Conservation (phyloP, 2,113 vertebrate genomes). For the Morone chrysops region DNA sequence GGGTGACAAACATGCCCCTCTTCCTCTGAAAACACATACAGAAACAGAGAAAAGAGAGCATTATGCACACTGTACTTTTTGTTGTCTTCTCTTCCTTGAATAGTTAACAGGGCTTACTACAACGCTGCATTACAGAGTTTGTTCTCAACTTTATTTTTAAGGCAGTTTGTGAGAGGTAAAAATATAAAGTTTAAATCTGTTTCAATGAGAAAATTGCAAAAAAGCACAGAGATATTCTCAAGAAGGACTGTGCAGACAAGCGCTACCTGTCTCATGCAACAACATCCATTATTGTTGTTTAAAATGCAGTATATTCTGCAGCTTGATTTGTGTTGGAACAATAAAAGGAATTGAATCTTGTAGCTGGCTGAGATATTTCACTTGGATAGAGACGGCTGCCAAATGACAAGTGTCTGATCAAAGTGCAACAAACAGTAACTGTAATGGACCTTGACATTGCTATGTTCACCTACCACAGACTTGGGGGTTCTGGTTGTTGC, state of each 20-base stretch:
- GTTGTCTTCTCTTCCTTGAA: not conserved
- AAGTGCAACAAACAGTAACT: conserved; percentile 6
- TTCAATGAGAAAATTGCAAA: not conserved
- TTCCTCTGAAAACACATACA: conserved; percentile 58
- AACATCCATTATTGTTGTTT: not conserved
- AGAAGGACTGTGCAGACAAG: not conserved
- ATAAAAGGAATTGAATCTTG: not conserved
- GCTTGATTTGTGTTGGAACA: not conserved
- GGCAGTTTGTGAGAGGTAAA: not conserved
- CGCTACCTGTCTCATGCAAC: not conserved
- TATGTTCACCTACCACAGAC: conserved; percentile 86
- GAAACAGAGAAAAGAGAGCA: not conserved
- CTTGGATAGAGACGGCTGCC: not conserved
- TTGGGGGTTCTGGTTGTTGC: conserved; percentile 84
- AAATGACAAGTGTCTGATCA: not conserved
- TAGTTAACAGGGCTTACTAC: not conserved
- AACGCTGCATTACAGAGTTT: not conserved
- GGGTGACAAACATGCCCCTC: conserved; percentile 86
- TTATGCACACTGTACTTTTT: not conserved
- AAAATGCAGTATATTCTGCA: not conserved
- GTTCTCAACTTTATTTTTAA: not conserved
- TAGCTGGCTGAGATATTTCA: not conserved
- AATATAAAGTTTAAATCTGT: not conserved
- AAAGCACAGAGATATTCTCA: not conserved
- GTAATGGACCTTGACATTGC: not conserved